Base-by-base conservation (phyloP, 2,888 invertebrate species). In the Carcina quercana region DNA sequence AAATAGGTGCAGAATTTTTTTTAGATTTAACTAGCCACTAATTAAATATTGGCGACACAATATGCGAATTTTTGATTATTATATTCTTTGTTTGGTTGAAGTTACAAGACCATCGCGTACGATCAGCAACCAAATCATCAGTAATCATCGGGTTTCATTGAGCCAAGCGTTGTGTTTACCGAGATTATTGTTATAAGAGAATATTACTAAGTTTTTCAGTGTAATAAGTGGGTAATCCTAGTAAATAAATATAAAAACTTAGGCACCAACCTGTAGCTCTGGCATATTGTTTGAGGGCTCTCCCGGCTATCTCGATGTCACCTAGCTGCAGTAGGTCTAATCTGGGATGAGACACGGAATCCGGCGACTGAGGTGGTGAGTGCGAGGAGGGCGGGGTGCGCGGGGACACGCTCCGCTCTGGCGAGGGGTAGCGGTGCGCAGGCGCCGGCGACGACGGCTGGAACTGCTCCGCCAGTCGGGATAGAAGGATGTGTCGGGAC, bases 221-320 rank as follows among this genome's bases (percentile, higher is more conserved):
- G n/a, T n/a, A n/a, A 5, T 19, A 19, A 6, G 7, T 19, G 5
- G 7, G 5, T 19, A 19, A 7, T 6, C 19, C 7, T 19, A 19
- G 19, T 19, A 19, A 7, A 19, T 19, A n/a, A n/a, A n/a, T n/a
- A n/a, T n/a, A n/a, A n/a, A n/a, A n/a, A n/a, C n/a, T n/a, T 7
- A 25, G 7, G 13, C 33, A 15, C 54, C 43, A 52, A 79, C 85
- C 85, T 43, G 83, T 83, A 25, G 84, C 84, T 53, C 74, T 58
- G 5, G 84, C 83, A 54, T 85, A 85, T 34, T 84, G 80, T 45
- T 85, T 85, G 7, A 85, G 66, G 3, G 80, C 78, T 47, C 74
- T 54, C n/a, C 80, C 82, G 13, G 82, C 82, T 21, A 79, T 74
- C 45, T 82, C 80, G 11, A 82, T 71, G 27, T 80, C 80, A 3